Evolutionary conservation across 2,888 invertebrate species (phyloP).

Genomic region (Ganaspis brasiliensis): DNA sequence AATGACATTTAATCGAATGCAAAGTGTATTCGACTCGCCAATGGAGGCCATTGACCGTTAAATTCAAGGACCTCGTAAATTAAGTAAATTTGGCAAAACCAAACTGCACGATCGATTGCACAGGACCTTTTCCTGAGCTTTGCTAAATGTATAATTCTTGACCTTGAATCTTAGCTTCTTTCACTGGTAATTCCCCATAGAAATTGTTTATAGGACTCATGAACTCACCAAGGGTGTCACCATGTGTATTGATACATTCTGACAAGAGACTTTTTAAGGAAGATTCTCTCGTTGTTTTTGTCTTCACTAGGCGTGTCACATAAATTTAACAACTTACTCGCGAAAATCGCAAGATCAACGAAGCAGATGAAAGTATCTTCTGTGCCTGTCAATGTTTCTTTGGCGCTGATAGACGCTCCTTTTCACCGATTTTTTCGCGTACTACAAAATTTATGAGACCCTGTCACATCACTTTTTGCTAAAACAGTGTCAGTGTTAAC

Average conservation of each 20-base stretch:
- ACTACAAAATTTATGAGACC: constrained; percentile 4
- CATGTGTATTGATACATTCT: constrained; percentile 74
- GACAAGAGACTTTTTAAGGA: constrained; percentile 36
- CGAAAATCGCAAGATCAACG: constrained; percentile 18
- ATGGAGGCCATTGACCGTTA: constrained; percentile 68
- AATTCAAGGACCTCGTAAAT: constrained; percentile 57
- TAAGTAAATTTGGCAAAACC: constrained; percentile 23
- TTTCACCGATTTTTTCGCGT: constrained; percentile 65
- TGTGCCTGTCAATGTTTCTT: constrained; percentile 13
- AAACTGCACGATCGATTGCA: constrained; percentile 22
- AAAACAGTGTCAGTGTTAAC: not conserved
- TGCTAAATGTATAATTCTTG: constrained; percentile 16
- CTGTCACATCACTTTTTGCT: not conserved
- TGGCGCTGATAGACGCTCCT: constrained; percentile 70
- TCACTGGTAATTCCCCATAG: constrained; percentile 20
- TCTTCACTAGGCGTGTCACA: not conserved
- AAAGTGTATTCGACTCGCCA: constrained; percentile 68
- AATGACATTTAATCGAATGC: constrained; percentile 59
- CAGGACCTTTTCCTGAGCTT: not conserved
- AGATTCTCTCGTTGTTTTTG: not conserved
- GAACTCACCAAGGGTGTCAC: constrained; percentile 74
- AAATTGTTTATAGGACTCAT: constrained; percentile 61
- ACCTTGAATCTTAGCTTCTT: constrained; percentile 33
- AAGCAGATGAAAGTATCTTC: constrained; percentile 29
- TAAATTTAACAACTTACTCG: constrained; percentile 28